Evolutionary conservation across 2,888 invertebrate species (phyloP).

Genomic region (Sisyra nigra): DNA sequence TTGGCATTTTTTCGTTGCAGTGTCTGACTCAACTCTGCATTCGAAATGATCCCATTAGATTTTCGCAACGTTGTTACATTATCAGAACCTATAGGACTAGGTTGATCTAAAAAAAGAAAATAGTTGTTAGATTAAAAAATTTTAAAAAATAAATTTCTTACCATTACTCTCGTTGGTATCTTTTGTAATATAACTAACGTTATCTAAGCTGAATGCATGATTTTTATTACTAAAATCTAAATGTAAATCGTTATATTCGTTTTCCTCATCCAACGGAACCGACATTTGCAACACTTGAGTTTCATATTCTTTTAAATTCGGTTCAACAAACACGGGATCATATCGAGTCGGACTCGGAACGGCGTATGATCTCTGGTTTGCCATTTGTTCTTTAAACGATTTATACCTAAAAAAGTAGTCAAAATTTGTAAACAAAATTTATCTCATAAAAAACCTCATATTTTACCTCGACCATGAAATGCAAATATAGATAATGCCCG

Average conservation of each 20-base stretch:
- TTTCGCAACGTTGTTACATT: conserved; percentile 70
- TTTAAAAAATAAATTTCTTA: no score
- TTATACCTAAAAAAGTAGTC: conserved; percentile 48
- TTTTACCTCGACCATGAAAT: conserved; percentile 79
- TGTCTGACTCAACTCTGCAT: conserved; percentile 20
- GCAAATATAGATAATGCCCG: conserved; percentile 85
- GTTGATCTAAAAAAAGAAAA: conserved; percentile 36
- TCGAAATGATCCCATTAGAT: conserved; percentile 35
- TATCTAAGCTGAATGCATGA: conserved; percentile 75
- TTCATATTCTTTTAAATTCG: conserved; percentile 84
- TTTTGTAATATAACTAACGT: conserved; percentile 75
- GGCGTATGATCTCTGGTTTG: conserved; percentile 29
- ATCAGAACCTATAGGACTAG: conserved; percentile 70
- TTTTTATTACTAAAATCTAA: conserved; percentile 76
- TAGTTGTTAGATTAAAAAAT: conserved; percentile 2
- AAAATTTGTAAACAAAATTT: not conserved
- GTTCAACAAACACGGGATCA: conserved; percentile 53
- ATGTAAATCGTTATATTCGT: conserved; percentile 62
- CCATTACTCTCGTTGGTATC: conserved; percentile 43
- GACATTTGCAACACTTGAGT: conserved; percentile 90
- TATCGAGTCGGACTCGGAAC: conserved; percentile 45
- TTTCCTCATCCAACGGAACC: conserved; percentile 69
- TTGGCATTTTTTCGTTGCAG: conserved; percentile 26
- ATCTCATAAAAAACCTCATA: not conserved
- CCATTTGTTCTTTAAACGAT: conserved; percentile 59